phyloP scores from a whole-genome alignment of 2,113 vertebrate genomes.

The Halcyon malimbica region DNA sequence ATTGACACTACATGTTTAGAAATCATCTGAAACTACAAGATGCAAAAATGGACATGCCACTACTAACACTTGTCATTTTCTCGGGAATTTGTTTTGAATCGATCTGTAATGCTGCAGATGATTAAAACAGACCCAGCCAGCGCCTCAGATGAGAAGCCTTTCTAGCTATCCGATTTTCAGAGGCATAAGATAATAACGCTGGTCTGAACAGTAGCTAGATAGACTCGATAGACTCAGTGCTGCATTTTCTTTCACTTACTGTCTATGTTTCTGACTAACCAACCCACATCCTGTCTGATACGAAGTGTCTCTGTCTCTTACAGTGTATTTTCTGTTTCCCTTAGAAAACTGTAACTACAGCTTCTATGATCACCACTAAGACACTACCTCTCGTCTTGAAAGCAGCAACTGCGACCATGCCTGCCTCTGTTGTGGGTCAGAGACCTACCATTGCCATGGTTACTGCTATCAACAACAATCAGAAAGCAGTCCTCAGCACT shows the following conservation, averaged over 20 bases:
- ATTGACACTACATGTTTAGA: not conserved
- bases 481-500: slow-evolving; percentile 86
- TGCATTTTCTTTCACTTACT: slow-evolving; percentile 50
- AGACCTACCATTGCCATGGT: slow-evolving; percentile 96
- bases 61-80: not conserved
- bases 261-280: slow-evolving; percentile 43
- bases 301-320: slow-evolving; percentile 58
- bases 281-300: slow-evolving; percentile 47
- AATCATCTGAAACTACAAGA: not conserved
- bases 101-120: not conserved
- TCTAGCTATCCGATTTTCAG: not conserved
- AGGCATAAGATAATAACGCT: not conserved
- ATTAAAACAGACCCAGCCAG: not conserved
- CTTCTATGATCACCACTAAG: slow-evolving; percentile 96
- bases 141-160: not conserved
- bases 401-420: slow-evolving; percentile 91
- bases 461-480: slow-evolving; percentile 92
- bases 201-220: slow-evolving; percentile 13
- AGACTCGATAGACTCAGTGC: slow-evolving; percentile 9
- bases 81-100: not conserved
- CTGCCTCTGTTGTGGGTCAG: slow-evolving; percentile 89
- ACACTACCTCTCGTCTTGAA: slow-evolving; percentile 99
- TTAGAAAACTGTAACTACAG: slow-evolving; percentile 94
- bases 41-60: not conserved
- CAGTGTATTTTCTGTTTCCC: slow-evolving; percentile 74